Evolutionary conservation across 2,113 vertebrate genomes (phyloP), one percentile per base, ranked within the genome.

Genomic region (Terrapene triunguis): DNA sequence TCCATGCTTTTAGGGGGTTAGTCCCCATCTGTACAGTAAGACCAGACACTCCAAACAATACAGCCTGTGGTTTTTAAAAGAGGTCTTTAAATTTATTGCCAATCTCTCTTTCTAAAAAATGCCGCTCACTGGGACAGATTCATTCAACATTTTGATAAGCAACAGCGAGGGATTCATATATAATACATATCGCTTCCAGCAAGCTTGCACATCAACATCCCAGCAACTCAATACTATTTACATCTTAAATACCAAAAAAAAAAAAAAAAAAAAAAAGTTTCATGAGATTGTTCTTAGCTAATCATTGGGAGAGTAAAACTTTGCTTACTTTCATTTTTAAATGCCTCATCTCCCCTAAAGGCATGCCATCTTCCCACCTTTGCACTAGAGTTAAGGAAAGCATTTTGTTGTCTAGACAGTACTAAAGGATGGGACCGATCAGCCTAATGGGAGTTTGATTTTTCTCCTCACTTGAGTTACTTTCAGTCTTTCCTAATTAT

Each of bases 31-130:
- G 38, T 59, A 22, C 29, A 47, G 25, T 27, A 42, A 80, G 22
- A 53, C 16, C 0, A 0, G 84, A 84, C 69, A 54, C 54, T 12
- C 51, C 82, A 80, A 74, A 42, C 21, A 12, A 35, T 0, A 0
- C 4, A 6, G 16, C 4, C 8, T 7, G 0, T 1, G 5, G 38
- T 10, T 82, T 89, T 88, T 78, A 47, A 94, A 81, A 59, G 17
- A 38, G n/a, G 19, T 4, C 42, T 44, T 87, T 47, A 85, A 87
- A 84, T 0, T 6, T 4, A 83, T 11, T 17, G 87, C 87, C 85
- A 81, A 48, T 62, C 62, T 24, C 59, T 22, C 3, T 35, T 5
- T 90, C 50, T 78, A 82, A 91, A 88, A 93, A 55, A 62, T 0
- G 19, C 5, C 51, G 84, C 84, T 91, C 0, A 3, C 72, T 2